Evolutionary conservation across 2,888 invertebrate genomes (phyloP), one percentile per base, ranked within the genome.

Genomic region (Scelioninae gen. 1): DNA sequence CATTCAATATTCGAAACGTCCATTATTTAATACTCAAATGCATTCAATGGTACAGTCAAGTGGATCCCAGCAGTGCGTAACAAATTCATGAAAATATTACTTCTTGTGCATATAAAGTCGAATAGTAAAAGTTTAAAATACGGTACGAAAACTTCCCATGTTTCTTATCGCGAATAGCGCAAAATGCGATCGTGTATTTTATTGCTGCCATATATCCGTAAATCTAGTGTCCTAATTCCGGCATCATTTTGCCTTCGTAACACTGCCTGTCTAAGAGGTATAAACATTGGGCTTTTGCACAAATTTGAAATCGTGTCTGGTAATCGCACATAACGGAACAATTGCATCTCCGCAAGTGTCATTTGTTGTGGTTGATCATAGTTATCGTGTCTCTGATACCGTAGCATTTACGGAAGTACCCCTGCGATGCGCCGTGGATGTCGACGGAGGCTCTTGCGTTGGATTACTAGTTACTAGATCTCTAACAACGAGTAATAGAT

Each of bases 401-500:
- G 53, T 71, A 53, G 78, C 66, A 78, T 84, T 84, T 84, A 84
- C 85, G 83, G 85, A 83, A 85, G 85, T 83, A 83, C 83, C 81
- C 81, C 81, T 82, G 81, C 85, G 75, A 76, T 75, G 80, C 77
- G 51, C 74, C 75, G 40, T 82, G 79, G 78, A 82, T 47, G 76
- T 66, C 81, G 78, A 78, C 78, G 68, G 84, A 83, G 83, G 78
- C 76, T 72, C 78, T 78, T 55, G 65, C 78, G 80, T 82, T 82
- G 85, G 85, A 85, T 87, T 87, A 85, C 87, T 80, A 84, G 85
- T 85, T 85, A 85, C 86, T 84, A 86, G 86, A 85, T 82, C 85
- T 85, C 85, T 85, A 87, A 86, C 87, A 85, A 85, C 83, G 84
- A 84, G 79, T 85, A 85, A 87, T 83, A 80, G 85, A 87, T 86